Evolutionary conservation across 2,113 vertebrate species (phyloP).

Genomic region (Psilopsiagon aymara): DNA sequence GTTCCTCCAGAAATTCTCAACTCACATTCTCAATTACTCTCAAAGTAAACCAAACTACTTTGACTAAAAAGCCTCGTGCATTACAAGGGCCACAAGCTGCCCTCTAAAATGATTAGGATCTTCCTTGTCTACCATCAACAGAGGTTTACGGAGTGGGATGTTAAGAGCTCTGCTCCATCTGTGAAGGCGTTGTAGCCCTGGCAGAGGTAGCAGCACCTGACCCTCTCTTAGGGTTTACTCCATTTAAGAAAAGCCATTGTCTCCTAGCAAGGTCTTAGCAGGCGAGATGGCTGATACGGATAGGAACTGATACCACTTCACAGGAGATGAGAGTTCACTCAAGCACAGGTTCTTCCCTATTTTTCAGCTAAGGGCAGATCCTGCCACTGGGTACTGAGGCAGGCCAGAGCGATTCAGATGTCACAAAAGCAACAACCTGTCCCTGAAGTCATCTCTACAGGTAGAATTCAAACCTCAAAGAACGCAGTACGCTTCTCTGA

Average conservation of each 20-base stretch:
- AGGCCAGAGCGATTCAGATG: neutral
- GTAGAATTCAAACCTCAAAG: neutral
- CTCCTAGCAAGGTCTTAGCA: neutral
- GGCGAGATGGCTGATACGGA: accelerated
- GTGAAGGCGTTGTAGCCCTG: neutral
- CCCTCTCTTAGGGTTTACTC: neutral
- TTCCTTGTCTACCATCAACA: neutral
- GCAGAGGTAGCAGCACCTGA: neutral
- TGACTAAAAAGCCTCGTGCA: neutral
- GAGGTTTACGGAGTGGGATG: neutral
- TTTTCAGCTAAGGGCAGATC: neutral
- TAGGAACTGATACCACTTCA: neutral
- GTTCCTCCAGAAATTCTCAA: neutral
- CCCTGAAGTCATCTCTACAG: neutral
- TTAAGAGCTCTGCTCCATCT: neutral
- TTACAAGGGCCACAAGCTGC: neutral
- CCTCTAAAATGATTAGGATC: neutral
- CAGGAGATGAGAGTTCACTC: neutral
- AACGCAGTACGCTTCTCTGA: neutral
- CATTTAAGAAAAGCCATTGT: neutral
- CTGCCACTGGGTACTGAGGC: neutral
- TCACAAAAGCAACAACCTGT: neutral
- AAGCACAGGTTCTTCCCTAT: neutral
- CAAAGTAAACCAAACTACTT: neutral
- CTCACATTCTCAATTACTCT: neutral